Evolutionary conservation across 2,113 vertebrate genomes (phyloP), one percentile per base, ranked within the genome.

Genomic region (Perca flavescens): DNA sequence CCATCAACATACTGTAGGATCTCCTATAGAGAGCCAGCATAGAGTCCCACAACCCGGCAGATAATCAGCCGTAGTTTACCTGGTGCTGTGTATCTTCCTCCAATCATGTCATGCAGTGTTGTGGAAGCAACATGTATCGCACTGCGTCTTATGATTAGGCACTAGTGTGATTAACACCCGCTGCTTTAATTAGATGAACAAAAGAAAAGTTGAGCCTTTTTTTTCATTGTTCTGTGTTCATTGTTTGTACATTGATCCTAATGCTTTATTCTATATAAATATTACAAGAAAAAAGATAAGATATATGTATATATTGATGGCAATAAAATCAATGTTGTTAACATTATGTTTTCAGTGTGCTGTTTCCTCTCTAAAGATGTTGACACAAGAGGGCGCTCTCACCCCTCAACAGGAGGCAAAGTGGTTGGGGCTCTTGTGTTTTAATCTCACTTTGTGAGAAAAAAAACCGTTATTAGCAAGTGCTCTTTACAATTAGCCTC

Each of bases 291-390:
- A 72, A 68, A 63, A 66, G 40, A 40, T 53, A 56, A 80, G 52
- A 86, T 87, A 69, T 84, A 73, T 94, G 82, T 94, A 89, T 87
- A 90, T 92, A 92, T 87, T 74, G 68, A 85, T 89, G 91, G 88
- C 85, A 95, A 94, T 95, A 94, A 92, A 94, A 88, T 82, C 50
- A 70, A 74, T 66, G 83, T 69, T 68, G 68, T 82, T 67, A 79
- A 78, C 63, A 53, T 60, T 11, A 63, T 16, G 22, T 57, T 57
- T 46, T 61, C 16, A 22, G n/a, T 62, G 60, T 84, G 43, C 46
- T 74, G n/a, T 82, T 85, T 79, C 21, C 40, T 61, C 43, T 72
- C 5, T 80, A 9, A 40, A 25, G 19, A 22, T 53, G 14, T 57
- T 15, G 56, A 47, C 94, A 88, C 85, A 64, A 78, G 93, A 80